Percentiles rank a stretch among this genome's conserved stretches.
phyloP scores from a whole-genome alignment of 2,113 vertebrate species.

The Cyanoliseus patagonus region DNA sequence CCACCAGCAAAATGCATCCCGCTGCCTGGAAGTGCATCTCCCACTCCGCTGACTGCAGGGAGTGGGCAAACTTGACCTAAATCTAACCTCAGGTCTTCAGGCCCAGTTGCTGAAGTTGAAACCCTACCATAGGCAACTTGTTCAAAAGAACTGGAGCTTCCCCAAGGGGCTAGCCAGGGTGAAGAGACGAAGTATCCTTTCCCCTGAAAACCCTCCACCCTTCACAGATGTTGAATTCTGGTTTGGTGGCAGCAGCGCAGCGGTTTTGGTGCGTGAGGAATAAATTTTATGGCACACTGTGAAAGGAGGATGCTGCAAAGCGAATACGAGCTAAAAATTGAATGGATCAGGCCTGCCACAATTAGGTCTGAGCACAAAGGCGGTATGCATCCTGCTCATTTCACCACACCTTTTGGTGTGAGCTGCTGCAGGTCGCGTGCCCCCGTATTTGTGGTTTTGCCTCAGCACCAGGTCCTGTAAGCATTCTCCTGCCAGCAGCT shows the following conservation, averaged over 20 bases:
- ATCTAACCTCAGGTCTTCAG: not conserved
- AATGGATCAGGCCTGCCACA: not conserved
- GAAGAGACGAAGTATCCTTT: not conserved
- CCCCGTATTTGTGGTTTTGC: not conserved
- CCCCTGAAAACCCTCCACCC: not conserved
- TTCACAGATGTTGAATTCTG: not conserved
- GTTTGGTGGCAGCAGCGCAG: not conserved
- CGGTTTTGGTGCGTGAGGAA: not conserved
- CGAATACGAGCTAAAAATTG: not conserved
- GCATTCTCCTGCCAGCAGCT: not conserved
- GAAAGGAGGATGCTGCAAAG: not conserved
- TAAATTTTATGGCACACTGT: not conserved
- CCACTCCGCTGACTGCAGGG: not conserved
- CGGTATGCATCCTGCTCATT: rapidly evolving
- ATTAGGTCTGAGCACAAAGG: not conserved
- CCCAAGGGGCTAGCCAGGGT: not conserved
- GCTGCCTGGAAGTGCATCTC: not conserved
- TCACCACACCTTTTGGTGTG: not conserved
- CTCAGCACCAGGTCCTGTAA: not conserved
- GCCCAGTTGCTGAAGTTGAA: not conserved
- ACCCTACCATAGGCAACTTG: not conserved
- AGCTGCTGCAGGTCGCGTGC: not conserved
- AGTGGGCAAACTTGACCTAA: not conserved
- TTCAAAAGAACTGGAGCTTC: not conserved
- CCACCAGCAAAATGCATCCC: not conserved